Percentiles rank a stretch among this genome's conserved stretches.
Evolutionary conservation across 2,797 vertebrate genomes (phyloP).

Genomic region (Helarctos malayanus): DNA sequence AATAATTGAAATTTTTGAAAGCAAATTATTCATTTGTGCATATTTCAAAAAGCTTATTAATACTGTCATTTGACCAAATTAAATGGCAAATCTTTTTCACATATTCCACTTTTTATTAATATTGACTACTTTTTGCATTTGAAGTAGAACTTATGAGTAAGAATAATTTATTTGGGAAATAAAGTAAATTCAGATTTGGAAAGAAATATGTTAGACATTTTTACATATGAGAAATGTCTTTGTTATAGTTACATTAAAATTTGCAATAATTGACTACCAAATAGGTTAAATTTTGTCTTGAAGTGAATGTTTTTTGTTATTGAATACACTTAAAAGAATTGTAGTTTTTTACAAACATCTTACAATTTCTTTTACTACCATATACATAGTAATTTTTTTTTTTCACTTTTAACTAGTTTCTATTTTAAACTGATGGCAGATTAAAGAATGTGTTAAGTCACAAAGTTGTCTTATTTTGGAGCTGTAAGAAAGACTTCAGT

Average conservation of each 20-base stretch:
- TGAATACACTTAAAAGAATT: not conserved
- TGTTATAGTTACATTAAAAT: not conserved
- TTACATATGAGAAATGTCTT: not conserved
- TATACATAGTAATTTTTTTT: not conserved
- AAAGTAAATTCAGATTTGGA: not conserved
- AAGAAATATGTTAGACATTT: not conserved
- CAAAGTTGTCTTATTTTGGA: not conserved
- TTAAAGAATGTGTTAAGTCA: not conserved
- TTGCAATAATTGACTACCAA: not conserved
- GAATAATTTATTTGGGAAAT: not conserved
- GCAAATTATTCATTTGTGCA: not conserved
- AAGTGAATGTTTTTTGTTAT: not conserved
- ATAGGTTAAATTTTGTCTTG: not conserved
- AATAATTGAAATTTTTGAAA: not conserved
- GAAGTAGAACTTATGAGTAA: not conserved
- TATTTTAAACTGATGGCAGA: not conserved
- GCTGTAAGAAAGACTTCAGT: not conserved
- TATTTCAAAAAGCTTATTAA: constrained; percentile 13
- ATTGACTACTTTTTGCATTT: not conserved
- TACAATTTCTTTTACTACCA: not conserved
- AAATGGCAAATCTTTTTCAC: not conserved
- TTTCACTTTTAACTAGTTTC: not conserved
- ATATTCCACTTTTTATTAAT: not conserved
- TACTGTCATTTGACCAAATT: not conserved
- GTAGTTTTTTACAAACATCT: not conserved